phyloP scores from a whole-genome alignment of 2,797 vertebrate genomes.

The Cuculus canorus region DNA sequence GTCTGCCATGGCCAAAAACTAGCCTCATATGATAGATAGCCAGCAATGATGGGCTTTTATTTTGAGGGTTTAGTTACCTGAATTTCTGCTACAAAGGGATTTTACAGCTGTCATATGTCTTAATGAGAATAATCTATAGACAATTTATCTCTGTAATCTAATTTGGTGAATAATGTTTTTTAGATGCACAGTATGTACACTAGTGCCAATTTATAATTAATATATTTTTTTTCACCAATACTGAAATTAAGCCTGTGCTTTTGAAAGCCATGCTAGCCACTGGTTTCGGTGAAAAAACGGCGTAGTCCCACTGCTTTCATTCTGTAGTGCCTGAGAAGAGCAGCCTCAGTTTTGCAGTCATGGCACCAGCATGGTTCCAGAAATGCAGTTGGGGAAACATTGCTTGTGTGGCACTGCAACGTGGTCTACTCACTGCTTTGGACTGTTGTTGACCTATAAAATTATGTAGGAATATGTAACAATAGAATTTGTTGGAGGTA shows the following conservation, averaged over 20 bases:
- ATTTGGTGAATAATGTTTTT: no score
- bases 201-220: not conserved
- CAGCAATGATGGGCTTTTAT: not conserved
- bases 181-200: not conserved
- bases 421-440: not conserved
- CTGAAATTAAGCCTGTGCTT: not conserved
- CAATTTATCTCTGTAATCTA: not conserved
- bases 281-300: not conserved
- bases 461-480: not conserved
- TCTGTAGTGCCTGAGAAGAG: not conserved
- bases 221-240: not conserved
- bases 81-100: not conserved
- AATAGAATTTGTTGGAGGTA: not conserved
- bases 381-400: not conserved
- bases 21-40: not conserved
- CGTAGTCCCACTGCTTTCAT: not conserved
- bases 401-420: rapidly evolving
- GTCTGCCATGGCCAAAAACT: not conserved
- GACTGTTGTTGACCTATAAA: not conserved
- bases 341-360: not conserved
- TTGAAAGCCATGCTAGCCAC: not conserved
- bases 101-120: not conserved
- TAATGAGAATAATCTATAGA: not conserved
- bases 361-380: not conserved
- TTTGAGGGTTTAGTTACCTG: not conserved